Evolutionary conservation across 2,113 vertebrate species (phyloP).

Genomic region (Clarias magur): DNA sequence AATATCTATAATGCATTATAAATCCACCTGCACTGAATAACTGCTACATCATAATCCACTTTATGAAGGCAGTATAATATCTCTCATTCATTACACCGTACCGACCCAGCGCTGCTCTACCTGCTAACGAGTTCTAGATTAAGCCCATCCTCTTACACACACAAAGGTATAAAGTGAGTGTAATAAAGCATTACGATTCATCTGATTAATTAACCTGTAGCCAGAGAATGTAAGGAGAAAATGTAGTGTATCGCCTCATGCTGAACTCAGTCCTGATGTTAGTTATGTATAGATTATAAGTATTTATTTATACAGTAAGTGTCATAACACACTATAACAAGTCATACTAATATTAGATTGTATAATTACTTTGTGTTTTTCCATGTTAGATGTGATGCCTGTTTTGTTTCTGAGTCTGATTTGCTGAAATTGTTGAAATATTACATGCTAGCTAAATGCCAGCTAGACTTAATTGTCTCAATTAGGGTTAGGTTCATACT

Average conservation of each 20-base stretch:
- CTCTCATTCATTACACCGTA: background rate
- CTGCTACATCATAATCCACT: background rate
- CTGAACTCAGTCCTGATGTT: background rate
- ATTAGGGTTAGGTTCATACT: too few relatives aligned
- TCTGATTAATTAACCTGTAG: background rate
- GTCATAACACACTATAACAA: too few relatives aligned
- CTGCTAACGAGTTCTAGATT: background rate
- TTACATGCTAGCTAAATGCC: too few relatives aligned
- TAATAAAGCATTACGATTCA: background rate
- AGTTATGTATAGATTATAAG: background rate
- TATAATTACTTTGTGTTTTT: too few relatives aligned
- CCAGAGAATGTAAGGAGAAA: background rate
- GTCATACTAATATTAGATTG: too few relatives aligned
- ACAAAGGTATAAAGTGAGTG: background rate
- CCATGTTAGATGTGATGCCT: too few relatives aligned
- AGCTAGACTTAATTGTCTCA: too few relatives aligned
- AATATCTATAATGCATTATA: constrained; percentile 17
- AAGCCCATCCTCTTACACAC: background rate
- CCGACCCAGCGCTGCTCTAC: background rate
- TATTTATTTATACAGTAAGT: too few relatives aligned
- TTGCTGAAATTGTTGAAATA: too few relatives aligned
- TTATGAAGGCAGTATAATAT: constrained; percentile 17
- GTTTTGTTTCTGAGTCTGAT: too few relatives aligned
- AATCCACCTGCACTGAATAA: background rate
- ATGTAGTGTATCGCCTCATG: background rate